phyloP scores from a whole-genome alignment of 2,113 vertebrate genomes.

The Hypanus sabinus region DNA sequence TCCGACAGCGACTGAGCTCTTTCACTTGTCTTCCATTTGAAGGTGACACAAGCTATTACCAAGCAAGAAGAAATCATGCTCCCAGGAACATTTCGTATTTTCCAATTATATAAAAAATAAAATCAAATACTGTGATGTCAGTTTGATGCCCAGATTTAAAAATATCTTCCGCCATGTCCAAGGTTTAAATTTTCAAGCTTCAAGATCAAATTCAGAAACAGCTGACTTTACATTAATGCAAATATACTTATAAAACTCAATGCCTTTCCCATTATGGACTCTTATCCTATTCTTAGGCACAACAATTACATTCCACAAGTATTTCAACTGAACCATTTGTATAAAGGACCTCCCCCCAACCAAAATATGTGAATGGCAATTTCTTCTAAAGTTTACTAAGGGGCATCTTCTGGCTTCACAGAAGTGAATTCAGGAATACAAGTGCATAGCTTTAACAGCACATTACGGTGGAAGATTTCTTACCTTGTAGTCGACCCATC shows the following conservation, averaged over 20 bases:
- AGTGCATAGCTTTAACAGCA: background rate
- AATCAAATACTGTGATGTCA: too few species aligned
- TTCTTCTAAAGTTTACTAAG: background rate
- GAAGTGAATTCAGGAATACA: background rate
- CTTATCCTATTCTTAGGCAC: too few species aligned
- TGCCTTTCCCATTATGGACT: too few species aligned
- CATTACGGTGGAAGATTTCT: background rate
- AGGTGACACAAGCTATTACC: background rate
- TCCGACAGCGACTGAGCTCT: background rate
- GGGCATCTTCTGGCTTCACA: background rate
- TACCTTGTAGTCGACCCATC: conserved; percentile 98
- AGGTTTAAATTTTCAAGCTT: background rate
- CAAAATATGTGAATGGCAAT: background rate
- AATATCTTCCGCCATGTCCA: background rate
- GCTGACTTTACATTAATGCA: background rate
- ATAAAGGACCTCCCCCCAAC: background rate
- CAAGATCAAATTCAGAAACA: background rate
- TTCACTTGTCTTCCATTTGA: background rate
- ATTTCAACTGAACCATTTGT: too few species aligned
- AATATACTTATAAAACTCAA: background rate
- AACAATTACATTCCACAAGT: too few species aligned
- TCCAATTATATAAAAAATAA: too few species aligned
- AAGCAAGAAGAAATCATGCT: background rate
- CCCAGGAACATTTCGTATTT: background rate
- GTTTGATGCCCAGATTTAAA: background rate